Evolutionary conservation across 2,888 invertebrate genomes (phyloP), one percentile per base, ranked within the genome.

Genomic region (Brachynemurus nebulosus): DNA sequence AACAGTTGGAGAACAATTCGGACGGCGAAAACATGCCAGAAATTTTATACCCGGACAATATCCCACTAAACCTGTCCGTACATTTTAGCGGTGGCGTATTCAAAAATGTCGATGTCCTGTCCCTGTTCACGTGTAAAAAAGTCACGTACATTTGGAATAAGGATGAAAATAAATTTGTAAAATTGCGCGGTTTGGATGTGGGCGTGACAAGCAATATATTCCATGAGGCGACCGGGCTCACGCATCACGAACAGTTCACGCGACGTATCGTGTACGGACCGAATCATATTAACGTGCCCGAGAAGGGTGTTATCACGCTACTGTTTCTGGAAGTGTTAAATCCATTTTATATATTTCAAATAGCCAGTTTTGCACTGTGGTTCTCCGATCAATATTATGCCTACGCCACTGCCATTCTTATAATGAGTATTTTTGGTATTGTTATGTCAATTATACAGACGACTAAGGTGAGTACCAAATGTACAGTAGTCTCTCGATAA

Each of bases 311-410:
- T 40, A 59, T 78, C 49, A 79, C 78, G 0, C 68, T 91, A 4
- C 67, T 90, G 1, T 71, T 84, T 12, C 66, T 88, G 49, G 91
- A 91, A 63, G 81, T 85, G n/a, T 74, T 93, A 54, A 91, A 92
- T 60, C 93, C 95, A 4, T 95, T 93, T 68, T 95, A 93, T 68
- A 80, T 93, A 58, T 95, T 95, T 70, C 93, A 95, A 76, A 62
- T 92, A 50, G 90, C 91, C 67, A 91, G 91, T 33, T 81, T 89
- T 49, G 72, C 77, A 9, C 74, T 95, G 39, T 95, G 95, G 95
- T 72, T 86, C 40, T 72, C 80, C 1, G 93, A 95, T 59, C 74
- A 82, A 41, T 95, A 95, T 59, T 79, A 82, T 54, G 88, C 86
- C 59, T 95, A 92, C 62, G 88, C 91, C 17, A 68, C 80, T 14